Conservation (phyloP, 2,797 vertebrate genomes). For the Nannoperca australis region DNA sequence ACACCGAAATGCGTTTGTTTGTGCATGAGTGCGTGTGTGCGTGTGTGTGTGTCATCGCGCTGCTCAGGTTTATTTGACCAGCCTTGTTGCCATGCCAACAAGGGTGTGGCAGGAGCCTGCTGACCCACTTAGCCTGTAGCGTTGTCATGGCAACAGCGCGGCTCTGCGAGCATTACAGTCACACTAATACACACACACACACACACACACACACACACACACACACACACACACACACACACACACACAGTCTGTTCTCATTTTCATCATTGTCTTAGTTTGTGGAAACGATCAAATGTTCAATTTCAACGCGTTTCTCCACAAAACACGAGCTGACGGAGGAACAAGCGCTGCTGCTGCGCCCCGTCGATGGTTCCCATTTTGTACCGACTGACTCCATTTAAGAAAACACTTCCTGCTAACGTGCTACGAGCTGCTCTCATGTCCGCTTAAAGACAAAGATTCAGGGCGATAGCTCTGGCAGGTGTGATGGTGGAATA, state of each 20-base stretch:
- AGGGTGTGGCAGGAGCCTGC: constrained; percentile 87
- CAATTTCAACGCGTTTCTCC: background rate
- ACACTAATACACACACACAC: constrained; percentile 46
- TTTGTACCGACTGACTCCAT: constrained; percentile 49
- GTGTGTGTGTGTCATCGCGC: constrained; percentile 62
- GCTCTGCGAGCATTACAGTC: constrained; percentile 58
- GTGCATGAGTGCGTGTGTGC: constrained; percentile 3
- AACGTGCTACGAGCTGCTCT: background rate
- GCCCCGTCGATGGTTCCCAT: constrained; percentile 41
- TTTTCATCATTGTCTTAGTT: background rate
- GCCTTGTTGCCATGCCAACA: constrained; percentile 93
- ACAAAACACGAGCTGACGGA: background rate
- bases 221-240: constrained; percentile 12
- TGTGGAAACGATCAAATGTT: background rate
- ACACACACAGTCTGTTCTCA: background rate
- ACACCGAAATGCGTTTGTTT: constrained; percentile 22
- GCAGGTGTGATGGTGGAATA: constrained; percentile 3
- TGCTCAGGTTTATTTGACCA: constrained; percentile 90
- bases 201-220: constrained; percentile 8
- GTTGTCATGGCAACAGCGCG: constrained; percentile 87
- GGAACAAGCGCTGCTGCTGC: constrained; percentile 41
- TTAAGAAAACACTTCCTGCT: constrained; percentile 23
- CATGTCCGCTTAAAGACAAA: background rate
- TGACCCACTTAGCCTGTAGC: constrained; percentile 95
- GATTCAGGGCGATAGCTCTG: background rate